Conservation (phyloP, 2,797 vertebrate species). For the Otus scops region DNA sequence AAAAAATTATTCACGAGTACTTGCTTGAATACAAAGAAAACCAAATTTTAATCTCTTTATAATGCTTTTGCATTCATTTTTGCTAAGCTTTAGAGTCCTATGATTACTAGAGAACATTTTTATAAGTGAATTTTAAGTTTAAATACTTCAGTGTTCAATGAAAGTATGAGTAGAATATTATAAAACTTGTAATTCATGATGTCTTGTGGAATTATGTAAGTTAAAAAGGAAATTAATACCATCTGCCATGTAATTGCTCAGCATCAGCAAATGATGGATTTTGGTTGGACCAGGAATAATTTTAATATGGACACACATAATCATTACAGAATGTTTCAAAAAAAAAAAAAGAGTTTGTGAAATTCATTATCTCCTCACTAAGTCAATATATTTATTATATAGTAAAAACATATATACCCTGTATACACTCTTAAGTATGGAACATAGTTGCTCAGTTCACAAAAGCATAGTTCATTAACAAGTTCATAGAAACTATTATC, state of each 20-base stretch:
- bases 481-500: not conserved
- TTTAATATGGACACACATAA: not conserved
- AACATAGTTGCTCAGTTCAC: not conserved
- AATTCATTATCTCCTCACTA: not conserved
- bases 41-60: conserved; percentile 10
- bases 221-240: not conserved
- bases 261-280: not conserved
- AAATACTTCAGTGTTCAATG: not conserved
- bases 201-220: not conserved
- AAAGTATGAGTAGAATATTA: not conserved
- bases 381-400: not conserved
- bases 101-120: not conserved
- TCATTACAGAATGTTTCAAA: not conserved
- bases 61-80: not conserved
- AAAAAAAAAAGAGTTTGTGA: not conserved
- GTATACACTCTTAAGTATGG: not conserved
- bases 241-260: not conserved
- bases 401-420: not conserved
- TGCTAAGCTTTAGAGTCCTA: not conserved
- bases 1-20: not conserved
- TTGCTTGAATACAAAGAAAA: conserved; percentile 19
- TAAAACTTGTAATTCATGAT: not conserved
- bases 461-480: not conserved
- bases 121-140: conserved; percentile 24
- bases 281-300: not conserved